Evolutionary conservation across 2,888 invertebrate species (phyloP).

Genomic region (Perdita meconis): DNA sequence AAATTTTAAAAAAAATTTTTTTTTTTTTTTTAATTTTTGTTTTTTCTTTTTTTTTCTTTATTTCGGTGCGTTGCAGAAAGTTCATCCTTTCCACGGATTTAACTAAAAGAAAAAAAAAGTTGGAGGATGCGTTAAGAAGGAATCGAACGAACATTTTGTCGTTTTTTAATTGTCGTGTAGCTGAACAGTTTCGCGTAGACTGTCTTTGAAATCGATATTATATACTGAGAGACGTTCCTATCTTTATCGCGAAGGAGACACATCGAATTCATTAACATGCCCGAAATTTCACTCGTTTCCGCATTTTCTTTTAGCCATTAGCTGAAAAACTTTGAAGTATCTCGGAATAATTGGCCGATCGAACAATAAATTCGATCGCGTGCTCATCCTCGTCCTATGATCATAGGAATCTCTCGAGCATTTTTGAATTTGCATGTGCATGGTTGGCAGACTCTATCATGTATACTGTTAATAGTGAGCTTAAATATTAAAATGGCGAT

Average conservation of each 20-base stretch:
- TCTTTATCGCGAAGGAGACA: slow-evolving; percentile 51
- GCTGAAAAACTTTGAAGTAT: slow-evolving; percentile 4
- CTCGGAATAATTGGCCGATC: neutral
- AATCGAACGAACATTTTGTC: slow-evolving; percentile 55
- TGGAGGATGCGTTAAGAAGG: slow-evolving; percentile 42
- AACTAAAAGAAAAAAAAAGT: neutral
- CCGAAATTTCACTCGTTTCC: neutral
- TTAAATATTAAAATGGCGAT: slow-evolving; percentile 77
- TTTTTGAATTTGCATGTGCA: slow-evolving; percentile 75
- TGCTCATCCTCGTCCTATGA: slow-evolving; percentile 26
- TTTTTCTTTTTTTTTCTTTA: no score
- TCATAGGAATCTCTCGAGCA: slow-evolving; percentile 74
- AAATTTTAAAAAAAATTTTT: no score
- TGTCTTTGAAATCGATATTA: slow-evolving; percentile 47
- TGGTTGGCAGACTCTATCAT: slow-evolving; percentile 76
- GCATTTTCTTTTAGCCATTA: neutral
- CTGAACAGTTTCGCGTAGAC: slow-evolving; percentile 52
- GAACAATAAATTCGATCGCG: slow-evolving; percentile 12
- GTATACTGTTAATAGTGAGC: slow-evolving; percentile 84
- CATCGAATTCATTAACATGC: slow-evolving; percentile 52
- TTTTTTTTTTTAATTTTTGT: no score
- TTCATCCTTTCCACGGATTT: neutral
- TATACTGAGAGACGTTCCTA: slow-evolving; percentile 59
- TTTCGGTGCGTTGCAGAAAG: no score
- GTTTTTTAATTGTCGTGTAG: slow-evolving; percentile 60